phyloP scores from a whole-genome alignment of 2,797 vertebrate species.

The Acridotheres tristis region DNA sequence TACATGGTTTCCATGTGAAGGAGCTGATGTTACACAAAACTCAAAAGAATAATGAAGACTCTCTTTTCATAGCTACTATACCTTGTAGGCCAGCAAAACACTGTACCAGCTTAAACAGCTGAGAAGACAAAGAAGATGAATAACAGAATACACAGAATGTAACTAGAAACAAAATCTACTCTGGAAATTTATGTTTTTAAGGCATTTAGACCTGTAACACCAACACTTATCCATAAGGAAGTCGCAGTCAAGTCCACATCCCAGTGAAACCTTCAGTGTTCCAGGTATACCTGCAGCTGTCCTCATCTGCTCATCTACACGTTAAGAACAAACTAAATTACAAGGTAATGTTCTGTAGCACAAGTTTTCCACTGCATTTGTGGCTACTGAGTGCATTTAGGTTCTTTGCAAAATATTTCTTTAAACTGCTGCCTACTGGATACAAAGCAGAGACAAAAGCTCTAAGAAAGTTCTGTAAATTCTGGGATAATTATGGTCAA shows the following conservation, averaged over 20 bases:
- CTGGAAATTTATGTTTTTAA: background rate
- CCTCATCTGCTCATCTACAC: background rate
- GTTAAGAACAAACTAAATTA: background rate
- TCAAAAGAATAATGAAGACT: background rate
- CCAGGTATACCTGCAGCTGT: background rate
- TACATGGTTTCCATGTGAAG: background rate
- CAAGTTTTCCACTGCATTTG: background rate
- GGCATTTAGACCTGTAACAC: background rate
- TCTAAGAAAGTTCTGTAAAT: background rate
- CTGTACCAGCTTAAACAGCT: background rate
- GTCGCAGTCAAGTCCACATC: background rate
- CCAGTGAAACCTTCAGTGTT: background rate
- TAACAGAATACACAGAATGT: background rate
- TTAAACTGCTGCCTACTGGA: background rate
- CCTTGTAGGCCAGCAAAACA: background rate
- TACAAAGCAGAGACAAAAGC: background rate
- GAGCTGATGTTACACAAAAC: background rate
- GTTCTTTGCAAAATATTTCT: background rate
- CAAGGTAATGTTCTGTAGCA: background rate
- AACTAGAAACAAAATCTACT: background rate
- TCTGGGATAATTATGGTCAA: background rate
- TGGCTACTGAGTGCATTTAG: background rate
- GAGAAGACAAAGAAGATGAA: background rate
- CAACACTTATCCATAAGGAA: background rate
- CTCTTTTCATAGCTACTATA: background rate